Evolutionary conservation across 2,113 vertebrate genomes (phyloP), one percentile per base, ranked within the genome.

Genomic region (Melanostigma gelatinosum): DNA sequence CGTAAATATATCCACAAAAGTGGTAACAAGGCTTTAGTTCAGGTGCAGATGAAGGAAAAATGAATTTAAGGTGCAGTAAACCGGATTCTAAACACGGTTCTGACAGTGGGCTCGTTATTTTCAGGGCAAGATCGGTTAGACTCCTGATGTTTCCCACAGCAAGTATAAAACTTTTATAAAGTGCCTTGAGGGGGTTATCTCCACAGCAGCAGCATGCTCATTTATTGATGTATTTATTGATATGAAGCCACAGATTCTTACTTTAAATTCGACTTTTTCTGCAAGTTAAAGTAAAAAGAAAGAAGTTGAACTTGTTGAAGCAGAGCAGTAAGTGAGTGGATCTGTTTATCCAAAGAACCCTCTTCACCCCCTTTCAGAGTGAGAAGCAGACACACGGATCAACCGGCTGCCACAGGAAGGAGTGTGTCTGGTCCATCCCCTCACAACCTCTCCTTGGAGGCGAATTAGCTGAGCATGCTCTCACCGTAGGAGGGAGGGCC

Each of bases 341-440:
- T 66, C 24, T 44, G 62, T 27, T 18, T 36, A n/a, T 80, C 72
- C 7, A 34, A 36, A 8, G 16, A 27, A 22, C 18, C 38, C 20
- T 55, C 60, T 38, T 62, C 34, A 67, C 67, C 50, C 9, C 52
- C 9, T 72, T 46, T n/a, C 77, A 80, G 22, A 80, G 36, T 18
- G 80, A 77, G 75, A 68, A 60, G 61, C 0, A 65, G 72, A 87
- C 44, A 67, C 60, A 4, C 38, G 11, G 62, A 73, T 44, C 38
- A 63, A 27, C 27, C n/a, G 50, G 77, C 82, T 74, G 70, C 65
- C 74, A 85, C 70, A 79, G 61, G 80, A 83, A 34, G 71, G 79
- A 63, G 77, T 60, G 83, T 80, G 85, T 87, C 88, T 79, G 75
- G 54, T 80, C 72, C 67, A 36, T 87, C 62, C 58, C 72, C 29